A percentile compares a stretch with the other conserved stretches of the same genome.
phyloP scores from a whole-genome alignment of 2,797 vertebrate species.

The Lerista edwardsae region DNA sequence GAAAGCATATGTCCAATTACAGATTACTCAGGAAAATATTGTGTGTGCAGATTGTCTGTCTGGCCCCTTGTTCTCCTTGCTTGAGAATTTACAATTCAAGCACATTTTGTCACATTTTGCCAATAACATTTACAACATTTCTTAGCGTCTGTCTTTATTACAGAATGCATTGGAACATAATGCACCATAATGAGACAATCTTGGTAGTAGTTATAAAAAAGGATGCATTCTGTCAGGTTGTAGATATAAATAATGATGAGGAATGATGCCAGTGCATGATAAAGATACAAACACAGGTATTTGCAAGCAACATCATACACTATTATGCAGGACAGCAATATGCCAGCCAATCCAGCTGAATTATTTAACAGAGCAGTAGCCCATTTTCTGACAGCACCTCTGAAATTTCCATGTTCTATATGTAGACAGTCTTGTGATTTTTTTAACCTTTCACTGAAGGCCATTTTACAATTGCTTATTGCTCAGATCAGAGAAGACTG shows the following conservation, averaged over 20 bases:
- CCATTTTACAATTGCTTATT: no score
- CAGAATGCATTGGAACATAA: neutral
- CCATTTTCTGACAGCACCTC: neutral
- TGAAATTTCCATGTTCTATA: neutral
- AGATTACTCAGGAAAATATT: neutral
- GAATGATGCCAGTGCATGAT: neutral
- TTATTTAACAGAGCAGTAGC: neutral
- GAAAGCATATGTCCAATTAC: conserved; percentile 3
- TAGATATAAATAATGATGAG: conserved; percentile 40
- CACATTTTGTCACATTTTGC: neutral
- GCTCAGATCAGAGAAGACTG: no score
- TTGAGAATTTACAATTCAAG: neutral
- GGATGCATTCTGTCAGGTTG: neutral
- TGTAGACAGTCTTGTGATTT: neutral
- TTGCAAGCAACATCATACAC: neutral
- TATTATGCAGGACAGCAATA: neutral
- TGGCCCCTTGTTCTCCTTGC: neutral
- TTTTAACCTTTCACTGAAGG: no score
- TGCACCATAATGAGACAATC: neutral
- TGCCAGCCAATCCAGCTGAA: neutral
- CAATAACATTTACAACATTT: neutral
- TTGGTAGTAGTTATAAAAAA: neutral
- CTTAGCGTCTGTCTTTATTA: neutral
- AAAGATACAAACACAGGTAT: conserved; percentile 27
- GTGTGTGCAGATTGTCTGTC: neutral